A percentile compares a stretch with the other conserved stretches of the same genome.
Evolutionary conservation across 2,113 vertebrate species (phyloP).

Genomic region (Misgurnus mizolepis): DNA sequence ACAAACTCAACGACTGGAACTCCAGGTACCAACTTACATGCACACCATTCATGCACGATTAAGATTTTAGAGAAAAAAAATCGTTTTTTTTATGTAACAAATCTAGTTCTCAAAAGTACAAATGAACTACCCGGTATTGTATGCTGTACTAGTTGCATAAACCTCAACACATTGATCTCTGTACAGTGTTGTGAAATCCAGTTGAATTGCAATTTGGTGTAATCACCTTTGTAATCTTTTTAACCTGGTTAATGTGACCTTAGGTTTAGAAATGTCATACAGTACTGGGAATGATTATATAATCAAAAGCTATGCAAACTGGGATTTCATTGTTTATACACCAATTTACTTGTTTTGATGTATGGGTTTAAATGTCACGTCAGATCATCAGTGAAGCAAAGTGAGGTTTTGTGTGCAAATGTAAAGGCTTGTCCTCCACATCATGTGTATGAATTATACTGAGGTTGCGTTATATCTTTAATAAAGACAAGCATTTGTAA

Average conservation of each 20-base stretch:
- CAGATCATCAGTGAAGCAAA: no score
- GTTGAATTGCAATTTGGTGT: constrained; percentile 1
- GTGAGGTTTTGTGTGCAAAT: no score
- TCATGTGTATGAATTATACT: no score
- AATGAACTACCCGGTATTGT: background rate
- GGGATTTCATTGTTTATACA: background rate
- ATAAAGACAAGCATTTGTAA: no score
- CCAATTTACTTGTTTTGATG: background rate
- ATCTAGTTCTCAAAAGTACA: background rate
- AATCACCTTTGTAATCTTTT: constrained; percentile 18
- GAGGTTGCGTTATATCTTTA: no score
- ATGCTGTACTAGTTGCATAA: background rate
- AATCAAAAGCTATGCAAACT: background rate
- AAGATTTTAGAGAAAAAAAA: no score
- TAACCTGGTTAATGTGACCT: background rate
- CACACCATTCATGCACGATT: background rate
- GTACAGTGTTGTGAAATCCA: constrained; percentile 15
- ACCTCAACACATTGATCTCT: background rate
- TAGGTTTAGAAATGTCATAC: background rate
- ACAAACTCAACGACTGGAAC: constrained; percentile 79
- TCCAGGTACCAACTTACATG: constrained; percentile 70
- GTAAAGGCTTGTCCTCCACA: no score
- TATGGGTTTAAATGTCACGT: no score
- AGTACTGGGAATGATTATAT: background rate
- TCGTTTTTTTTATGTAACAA: background rate